phyloP scores from a whole-genome alignment of 1,140 invertebrate genomes.

The Fopius arisanus region DNA sequence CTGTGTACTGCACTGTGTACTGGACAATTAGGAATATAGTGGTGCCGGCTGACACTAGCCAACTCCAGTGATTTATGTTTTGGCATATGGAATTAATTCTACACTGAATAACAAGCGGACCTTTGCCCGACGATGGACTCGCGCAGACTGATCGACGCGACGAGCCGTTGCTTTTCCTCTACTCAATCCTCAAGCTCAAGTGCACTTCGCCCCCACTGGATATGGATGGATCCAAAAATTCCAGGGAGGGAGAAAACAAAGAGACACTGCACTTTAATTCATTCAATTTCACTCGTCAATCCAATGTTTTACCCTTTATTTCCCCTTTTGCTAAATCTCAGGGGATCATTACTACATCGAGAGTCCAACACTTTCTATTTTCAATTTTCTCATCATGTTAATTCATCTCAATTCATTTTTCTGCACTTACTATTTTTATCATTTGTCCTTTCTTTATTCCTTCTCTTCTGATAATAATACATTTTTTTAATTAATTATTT shows the following conservation, averaged over 20 bases:
- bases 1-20: background rate
- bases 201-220: slow-evolving; percentile 12
- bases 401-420: no score
- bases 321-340: background rate
- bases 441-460: no score
- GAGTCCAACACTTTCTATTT: no score
- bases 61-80: background rate
- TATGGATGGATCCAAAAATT: background rate
- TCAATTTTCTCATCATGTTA: no score
- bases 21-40: background rate
- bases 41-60: background rate
- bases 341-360: no score
- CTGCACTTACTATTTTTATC: no score
- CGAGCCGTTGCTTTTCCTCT: slow-evolving; percentile 24
- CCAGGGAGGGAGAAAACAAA: background rate
- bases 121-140: slow-evolving; percentile 41
- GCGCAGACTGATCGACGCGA: slow-evolving; percentile 48
- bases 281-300: slow-evolving; percentile 21
- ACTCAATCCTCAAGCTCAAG: slow-evolving; percentile 32
- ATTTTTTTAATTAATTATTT: no score
- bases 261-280: background rate
- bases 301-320: background rate
- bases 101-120: background rate
- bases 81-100: background rate
- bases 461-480: no score